A percentile compares a stretch with the other conserved stretches of the same genome.
These are phyloP conservation scores for Adelges cooleyi DNA, from an alignment of 1,140 invertebrate species.

Conservation along the genomic window DNA sequence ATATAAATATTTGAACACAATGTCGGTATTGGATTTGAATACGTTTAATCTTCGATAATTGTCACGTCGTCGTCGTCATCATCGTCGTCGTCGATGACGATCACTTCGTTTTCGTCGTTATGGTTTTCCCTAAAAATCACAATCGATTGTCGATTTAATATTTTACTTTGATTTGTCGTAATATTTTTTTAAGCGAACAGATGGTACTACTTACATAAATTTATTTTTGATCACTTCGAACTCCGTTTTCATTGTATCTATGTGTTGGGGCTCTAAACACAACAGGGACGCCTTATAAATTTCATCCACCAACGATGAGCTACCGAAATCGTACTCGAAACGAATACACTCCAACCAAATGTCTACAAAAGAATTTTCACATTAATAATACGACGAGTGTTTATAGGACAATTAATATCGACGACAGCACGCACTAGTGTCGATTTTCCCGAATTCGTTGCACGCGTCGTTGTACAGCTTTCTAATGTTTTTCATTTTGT, in stretches of 20 bases:
- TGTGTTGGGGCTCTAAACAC: neutral
- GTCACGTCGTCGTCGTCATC: too few species aligned
- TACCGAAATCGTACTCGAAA: neutral
- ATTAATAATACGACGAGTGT: neutral
- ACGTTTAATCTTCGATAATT: too few species aligned
- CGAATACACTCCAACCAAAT: neutral
- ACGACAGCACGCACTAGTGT: neutral
- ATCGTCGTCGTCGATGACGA: too few species aligned
- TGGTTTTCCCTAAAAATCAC: too few species aligned
- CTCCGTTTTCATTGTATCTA: neutral
- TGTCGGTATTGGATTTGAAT: too few species aligned
- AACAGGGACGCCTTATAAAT: constrained; percentile 11
- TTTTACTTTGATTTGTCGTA: too few species aligned
- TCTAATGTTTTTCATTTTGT: neutral
- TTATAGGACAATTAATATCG: neutral
- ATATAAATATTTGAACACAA: too few species aligned
- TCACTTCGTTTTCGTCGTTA: too few species aligned
- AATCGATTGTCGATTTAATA: too few species aligned
- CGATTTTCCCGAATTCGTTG: neutral
- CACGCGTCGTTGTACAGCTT: constrained; percentile 10
- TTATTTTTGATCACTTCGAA: neutral
- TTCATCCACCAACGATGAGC: neutral
- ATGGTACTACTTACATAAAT: neutral
- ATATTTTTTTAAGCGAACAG: too few species aligned
- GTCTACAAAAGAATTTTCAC: neutral